These are phyloP conservation scores for Penelope pileata DNA, from an alignment of 2,113 vertebrate genomes.

Conservation along the genomic window DNA sequence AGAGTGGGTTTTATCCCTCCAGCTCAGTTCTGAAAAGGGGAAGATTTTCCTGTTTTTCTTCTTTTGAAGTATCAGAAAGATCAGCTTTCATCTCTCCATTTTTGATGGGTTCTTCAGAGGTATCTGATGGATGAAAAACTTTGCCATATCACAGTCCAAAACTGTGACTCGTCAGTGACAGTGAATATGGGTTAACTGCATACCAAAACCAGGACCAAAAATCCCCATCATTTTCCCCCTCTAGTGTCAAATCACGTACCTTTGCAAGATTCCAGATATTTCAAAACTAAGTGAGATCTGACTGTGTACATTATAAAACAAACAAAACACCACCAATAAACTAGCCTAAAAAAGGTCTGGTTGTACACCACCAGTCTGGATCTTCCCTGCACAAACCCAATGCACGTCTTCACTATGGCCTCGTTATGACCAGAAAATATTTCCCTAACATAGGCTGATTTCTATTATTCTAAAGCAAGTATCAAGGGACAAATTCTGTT, in stretches of 20 bases:
- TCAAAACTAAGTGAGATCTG: background rate
- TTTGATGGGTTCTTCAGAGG: background rate
- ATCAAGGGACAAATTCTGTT: background rate
- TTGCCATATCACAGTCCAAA: background rate
- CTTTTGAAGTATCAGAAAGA: background rate
- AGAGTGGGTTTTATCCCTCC: background rate
- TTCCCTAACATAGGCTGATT: background rate
- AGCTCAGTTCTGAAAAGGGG: background rate
- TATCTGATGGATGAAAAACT: background rate
- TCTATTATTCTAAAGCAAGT: background rate
- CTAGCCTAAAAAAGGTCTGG: background rate
- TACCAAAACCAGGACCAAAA: background rate
- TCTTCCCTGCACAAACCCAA: background rate
- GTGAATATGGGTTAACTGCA: background rate
- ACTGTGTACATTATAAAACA: background rate
- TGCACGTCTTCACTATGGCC: background rate
- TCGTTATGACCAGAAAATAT: background rate
- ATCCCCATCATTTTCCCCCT: fast-evolving
- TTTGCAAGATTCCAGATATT: background rate
- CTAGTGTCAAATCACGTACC: background rate
- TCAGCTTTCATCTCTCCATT: background rate
- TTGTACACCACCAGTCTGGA: background rate
- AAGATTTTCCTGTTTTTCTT: background rate
- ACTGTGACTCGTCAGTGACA: background rate
- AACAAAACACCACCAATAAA: background rate